Evolutionary conservation across 2,888 invertebrate species (phyloP), one percentile per base, ranked within the genome.

Genomic region (Melanophora roralis): DNA sequence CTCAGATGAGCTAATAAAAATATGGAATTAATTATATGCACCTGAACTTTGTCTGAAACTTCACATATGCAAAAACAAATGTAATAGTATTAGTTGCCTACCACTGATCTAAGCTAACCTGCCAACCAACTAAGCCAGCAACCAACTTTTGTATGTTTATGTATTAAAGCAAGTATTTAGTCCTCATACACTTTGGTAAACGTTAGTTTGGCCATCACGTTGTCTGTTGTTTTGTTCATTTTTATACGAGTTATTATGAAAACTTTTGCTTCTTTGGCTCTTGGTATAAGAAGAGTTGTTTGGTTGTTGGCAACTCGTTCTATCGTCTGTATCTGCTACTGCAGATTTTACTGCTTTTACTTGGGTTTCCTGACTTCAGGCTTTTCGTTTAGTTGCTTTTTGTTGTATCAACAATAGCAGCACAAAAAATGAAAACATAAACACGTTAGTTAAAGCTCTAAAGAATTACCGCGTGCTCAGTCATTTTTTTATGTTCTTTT

Each of bases 141-240:
- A 60, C 43, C 67, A 60, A 57, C 47, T 69, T 40, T 36, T 32
- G 47, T 74, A 45, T 67, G 49, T 69, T 64, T 32, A 34, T 62
- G 36, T 36, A 62, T 23, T 43, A 45, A 11, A 45, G 23, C 71
- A 43, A 62, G 40, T 40, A 55, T 68, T n/a, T n/a, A n/a, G n/a
- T 62, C 49, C 62, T 64, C 76, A 69, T 76, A 69, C 69, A 76
- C 76, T 69, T 69, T 76, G 76, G 69, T 69, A 64, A 76, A 76
- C 76, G 69, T 69, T 69, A 69, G 40, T 69, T 69, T 76, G 64
- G 69, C 69, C 76, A 76, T 69, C 76, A 69, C 55, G 57, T 69
- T 76, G 76, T 76, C 69, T 76, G 69, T 64, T 57, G 64, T 43
- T 27, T 27, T 27, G 14, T 55, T 21, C 55, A 64, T 55, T 40